Conservation (phyloP, 2,113 vertebrate genomes). For the Helogale parvula region DNA sequence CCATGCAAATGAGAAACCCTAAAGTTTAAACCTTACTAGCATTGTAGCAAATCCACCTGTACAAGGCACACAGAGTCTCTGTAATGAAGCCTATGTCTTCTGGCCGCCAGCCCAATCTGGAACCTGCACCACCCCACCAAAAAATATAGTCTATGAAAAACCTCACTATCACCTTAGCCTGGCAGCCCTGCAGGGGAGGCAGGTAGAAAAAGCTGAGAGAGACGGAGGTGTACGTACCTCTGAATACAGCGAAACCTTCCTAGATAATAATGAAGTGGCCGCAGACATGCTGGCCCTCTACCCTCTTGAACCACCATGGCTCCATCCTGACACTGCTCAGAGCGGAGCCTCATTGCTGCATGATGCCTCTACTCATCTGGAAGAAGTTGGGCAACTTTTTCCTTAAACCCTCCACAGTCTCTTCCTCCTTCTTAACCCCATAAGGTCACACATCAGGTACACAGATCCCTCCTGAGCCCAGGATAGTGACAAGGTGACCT, state of each 20-base stretch:
- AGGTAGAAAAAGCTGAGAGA: neutral
- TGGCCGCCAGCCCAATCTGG: neutral
- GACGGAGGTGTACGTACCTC: neutral
- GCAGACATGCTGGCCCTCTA: neutral
- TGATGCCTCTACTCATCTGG: neutral
- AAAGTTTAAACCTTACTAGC: neutral
- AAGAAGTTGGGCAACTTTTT: neutral
- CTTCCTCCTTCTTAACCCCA: neutral
- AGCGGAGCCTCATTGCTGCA: neutral
- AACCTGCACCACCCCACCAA: neutral
- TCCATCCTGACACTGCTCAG: neutral
- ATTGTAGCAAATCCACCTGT: neutral
- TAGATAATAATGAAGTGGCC: neutral
- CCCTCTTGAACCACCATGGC: fast-evolving
- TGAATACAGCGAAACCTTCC: neutral
- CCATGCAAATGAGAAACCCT: neutral
- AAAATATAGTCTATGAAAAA: neutral
- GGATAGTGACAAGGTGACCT: neutral
- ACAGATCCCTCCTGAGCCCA: neutral
- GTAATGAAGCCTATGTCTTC: neutral
- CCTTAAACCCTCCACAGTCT: neutral
- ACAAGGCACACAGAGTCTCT: neutral
- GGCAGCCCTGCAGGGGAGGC: neutral
- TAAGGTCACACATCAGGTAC: neutral
- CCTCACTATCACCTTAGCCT: neutral